Evolutionary conservation across 2,113 vertebrate species (phyloP), one percentile per base, ranked within the genome.

Genomic region (Charadrius vociferus): DNA sequence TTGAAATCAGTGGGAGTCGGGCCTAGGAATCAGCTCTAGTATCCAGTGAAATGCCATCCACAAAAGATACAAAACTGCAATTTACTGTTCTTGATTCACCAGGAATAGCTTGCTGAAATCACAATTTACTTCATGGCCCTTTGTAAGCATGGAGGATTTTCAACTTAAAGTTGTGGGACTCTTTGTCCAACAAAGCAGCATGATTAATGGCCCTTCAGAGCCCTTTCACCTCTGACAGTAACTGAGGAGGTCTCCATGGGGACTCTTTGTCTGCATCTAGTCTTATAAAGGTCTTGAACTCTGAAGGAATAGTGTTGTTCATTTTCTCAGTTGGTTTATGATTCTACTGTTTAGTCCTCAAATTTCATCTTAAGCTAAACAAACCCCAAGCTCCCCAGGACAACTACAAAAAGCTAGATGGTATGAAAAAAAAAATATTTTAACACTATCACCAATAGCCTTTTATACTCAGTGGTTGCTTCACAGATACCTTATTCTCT

Each of bases 241-340:
- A 71, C 39, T 39, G 7, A 66, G 29, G 29, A 67, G 63, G 29
- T 59, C 65, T 83, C 77, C 36, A 47, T 32, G 30, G 80, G 47
- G 88, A 50, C 30, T 32, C 39, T 39, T 41, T 12, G 49, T 41
- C 67, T 74, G 41, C 36, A 70, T 75, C 68, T 59, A 41, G 45
- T 71, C 79, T 80, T 61, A 43, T 11, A 71, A 50, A 88, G 84
- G 68, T 66, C 84, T 68, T 78, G 80, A 71, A 77, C 88, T 77
- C 49, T 47, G 19, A 77, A 85, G 45, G 34, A 45, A 41, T 39
- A 72, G 47, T 2, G 13, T 7, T 36, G 14, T 32, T 77, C 26
- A 50, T 61, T 75, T 90, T 56, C 62, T 65, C 2, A 0, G 34
- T 21, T 84, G 68, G 58, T 88, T 93, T 66, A 72, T n/a, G 34